phyloP scores from a whole-genome alignment of 2,888 invertebrate species.

The Drosophila anceps region DNA sequence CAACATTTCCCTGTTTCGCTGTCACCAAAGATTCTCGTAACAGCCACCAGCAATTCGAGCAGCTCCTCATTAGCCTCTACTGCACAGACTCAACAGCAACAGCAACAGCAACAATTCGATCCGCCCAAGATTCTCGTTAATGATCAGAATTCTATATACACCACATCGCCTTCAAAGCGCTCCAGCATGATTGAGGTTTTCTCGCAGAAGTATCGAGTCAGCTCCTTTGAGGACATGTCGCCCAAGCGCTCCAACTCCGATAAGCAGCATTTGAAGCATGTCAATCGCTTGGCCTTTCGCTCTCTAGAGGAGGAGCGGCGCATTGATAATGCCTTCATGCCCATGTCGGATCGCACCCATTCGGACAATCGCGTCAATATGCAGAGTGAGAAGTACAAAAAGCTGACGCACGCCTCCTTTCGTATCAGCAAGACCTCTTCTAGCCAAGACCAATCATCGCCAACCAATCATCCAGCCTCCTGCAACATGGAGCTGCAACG shows the following conservation, averaged over 20 bases:
- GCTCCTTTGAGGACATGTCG: slow-evolving; percentile 85
- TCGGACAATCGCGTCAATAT: slow-evolving; percentile 85
- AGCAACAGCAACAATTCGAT: slow-evolving; percentile 83
- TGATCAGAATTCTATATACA: slow-evolving; percentile 85
- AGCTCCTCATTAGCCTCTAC: slow-evolving; percentile 77
- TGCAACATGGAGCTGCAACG: slow-evolving; percentile 75
- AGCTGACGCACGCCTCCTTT: slow-evolving; percentile 85
- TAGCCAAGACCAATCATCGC: slow-evolving; percentile 65
- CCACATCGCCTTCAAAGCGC: slow-evolving; percentile 85
- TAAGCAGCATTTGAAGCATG: slow-evolving; percentile 83
- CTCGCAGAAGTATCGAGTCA: slow-evolving; percentile 85
- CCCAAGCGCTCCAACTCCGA: slow-evolving; percentile 74
- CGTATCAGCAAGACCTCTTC: slow-evolving; percentile 84
- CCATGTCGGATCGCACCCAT: slow-evolving; percentile 84
- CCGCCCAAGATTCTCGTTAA: slow-evolving; percentile 85
- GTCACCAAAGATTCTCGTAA: slow-evolving; percentile 84
- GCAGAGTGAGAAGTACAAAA: slow-evolving; percentile 85
- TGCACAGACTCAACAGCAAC: slow-evolving; percentile 41
- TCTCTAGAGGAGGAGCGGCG: slow-evolving; percentile 85
- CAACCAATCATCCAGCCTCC: slow-evolving; percentile 57
- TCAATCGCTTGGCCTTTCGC: slow-evolving; percentile 84
- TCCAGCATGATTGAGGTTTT: slow-evolving; percentile 85
- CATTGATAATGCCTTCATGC: slow-evolving; percentile 85
- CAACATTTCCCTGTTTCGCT: slow-evolving; percentile 84
- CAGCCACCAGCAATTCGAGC: slow-evolving; percentile 81